A percentile compares a stretch with the other conserved stretches of the same genome.
These are phyloP conservation scores for Cynopterus sphinx DNA, from an alignment of 2,797 vertebrate genomes.

Conservation along the genomic window DNA sequence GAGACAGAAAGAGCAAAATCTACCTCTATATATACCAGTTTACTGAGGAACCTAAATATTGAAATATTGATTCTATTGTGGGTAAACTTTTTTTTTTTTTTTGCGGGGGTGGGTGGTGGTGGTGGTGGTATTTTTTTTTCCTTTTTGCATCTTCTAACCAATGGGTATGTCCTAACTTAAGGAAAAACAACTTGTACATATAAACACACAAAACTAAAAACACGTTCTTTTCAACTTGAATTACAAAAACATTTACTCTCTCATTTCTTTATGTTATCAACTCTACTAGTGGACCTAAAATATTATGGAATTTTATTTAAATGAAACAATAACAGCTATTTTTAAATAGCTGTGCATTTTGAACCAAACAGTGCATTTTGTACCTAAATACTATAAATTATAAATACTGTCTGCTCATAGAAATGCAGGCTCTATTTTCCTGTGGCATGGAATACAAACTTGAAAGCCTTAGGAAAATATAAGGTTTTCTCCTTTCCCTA, in stretches of 20 bases:
- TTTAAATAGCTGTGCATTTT: conserved; percentile 16
- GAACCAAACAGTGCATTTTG: background rate
- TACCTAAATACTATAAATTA: background rate
- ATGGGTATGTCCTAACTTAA: background rate
- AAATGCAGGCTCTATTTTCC: background rate
- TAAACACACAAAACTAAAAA: conserved; percentile 5
- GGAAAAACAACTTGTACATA: background rate
- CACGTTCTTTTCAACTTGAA: background rate
- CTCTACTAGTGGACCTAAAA: background rate
- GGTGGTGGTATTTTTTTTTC: too few species aligned
- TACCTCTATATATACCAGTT: background rate
- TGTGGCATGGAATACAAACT: background rate
- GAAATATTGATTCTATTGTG: background rate
- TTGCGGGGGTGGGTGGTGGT: too few species aligned
- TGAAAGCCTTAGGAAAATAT: conserved; percentile 21
- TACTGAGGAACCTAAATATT: background rate
- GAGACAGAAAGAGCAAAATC: background rate
- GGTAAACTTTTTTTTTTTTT: background rate
- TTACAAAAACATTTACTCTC: conserved; percentile 13
- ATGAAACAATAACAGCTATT: background rate
- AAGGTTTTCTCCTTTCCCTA: background rate
- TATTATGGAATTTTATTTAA: conserved; percentile 4
- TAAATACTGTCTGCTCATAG: background rate
- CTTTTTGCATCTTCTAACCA: background rate
- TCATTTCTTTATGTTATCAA: conserved; percentile 10